Conservation (phyloP, 1,140 invertebrate species). For the Battus philenor region DNA sequence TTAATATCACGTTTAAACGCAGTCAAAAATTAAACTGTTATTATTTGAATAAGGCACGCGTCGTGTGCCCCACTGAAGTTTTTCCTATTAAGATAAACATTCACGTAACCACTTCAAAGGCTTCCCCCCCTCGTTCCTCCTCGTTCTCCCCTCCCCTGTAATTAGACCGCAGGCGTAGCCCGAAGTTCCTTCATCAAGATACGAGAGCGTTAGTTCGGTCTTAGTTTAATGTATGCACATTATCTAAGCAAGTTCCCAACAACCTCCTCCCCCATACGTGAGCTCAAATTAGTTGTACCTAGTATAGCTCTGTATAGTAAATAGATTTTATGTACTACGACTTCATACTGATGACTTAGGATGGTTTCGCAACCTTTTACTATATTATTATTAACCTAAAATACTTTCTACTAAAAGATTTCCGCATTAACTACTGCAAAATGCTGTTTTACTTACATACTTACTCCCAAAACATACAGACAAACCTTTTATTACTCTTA, state of each 20-base stretch:
- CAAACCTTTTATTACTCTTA: no score
- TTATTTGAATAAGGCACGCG: no score
- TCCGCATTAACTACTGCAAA: no score
- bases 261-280: slow-evolving; percentile 30
- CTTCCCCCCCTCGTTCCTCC: no score
- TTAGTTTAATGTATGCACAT: slow-evolving; percentile 73
- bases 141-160: slow-evolving; percentile 30
- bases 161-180: slow-evolving; percentile 56
- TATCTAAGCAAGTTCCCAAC: slow-evolving; percentile 67
- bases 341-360: background rate
- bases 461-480: no score
- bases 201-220: slow-evolving; percentile 63
- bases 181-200: slow-evolving; percentile 67
- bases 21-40: no score
- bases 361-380: no score
- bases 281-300: slow-evolving; percentile 34
- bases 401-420: no score
- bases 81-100: slow-evolving; percentile 16
- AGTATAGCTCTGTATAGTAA: slow-evolving; percentile 31
- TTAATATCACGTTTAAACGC: no score
- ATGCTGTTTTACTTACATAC: no score
- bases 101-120: slow-evolving; percentile 28
- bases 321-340: slow-evolving; percentile 22
- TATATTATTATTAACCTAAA: no score
- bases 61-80: slow-evolving; percentile 7